Base-by-base conservation (phyloP, 1,140 invertebrate species). In the Bradysia coprophila region DNA sequence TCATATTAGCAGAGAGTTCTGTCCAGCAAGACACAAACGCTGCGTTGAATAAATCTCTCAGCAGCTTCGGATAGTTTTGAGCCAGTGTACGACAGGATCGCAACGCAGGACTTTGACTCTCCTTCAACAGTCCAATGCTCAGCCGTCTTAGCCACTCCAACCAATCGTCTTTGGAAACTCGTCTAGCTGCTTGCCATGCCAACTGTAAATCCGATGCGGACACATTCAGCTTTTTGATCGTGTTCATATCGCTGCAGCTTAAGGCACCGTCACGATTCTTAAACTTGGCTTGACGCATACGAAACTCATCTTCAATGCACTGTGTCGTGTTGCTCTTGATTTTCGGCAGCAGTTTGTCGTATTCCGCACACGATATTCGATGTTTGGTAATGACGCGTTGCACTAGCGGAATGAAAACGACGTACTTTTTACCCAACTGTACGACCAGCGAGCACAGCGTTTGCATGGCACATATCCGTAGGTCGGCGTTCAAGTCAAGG, bases 1-100 rank as follows among this genome's bases (percentile, higher is more conserved):
- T 85, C 34, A 88, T 77, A 0, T 70, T 63, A 21, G 81, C 76
- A 38, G 76, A 80, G 2, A 99, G 61, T 62, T 98, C 91, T 1
- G 90, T 90, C 96, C 96, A 99, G 57, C 94, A 97, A 1, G 92
- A 96, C 2, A 98, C 89, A 63, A 99, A 99, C 0, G 95, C 91
- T 1, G 94, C 93, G 62, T 99, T 98, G 55, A 99, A 98, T 18
- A 99, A 64, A 56, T 98, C 94, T 23, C 90, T 72, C 0, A 94
- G 77, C 5, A 98, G 65, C 51, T 94, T 89, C 4, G 87, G 83
- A 62, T 98, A 94, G 6, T 86, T 85, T 59, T 96, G 88, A 2
- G 93, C 93, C 10, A 98, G 64, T 18, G 85, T 80, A 59, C 85
- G 79, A 55, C 92, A 97, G 1, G 93, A 86, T 49, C 82, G 71